Base-by-base conservation (phyloP, 2,888 invertebrate species). In the Agrilus biguttatus region DNA sequence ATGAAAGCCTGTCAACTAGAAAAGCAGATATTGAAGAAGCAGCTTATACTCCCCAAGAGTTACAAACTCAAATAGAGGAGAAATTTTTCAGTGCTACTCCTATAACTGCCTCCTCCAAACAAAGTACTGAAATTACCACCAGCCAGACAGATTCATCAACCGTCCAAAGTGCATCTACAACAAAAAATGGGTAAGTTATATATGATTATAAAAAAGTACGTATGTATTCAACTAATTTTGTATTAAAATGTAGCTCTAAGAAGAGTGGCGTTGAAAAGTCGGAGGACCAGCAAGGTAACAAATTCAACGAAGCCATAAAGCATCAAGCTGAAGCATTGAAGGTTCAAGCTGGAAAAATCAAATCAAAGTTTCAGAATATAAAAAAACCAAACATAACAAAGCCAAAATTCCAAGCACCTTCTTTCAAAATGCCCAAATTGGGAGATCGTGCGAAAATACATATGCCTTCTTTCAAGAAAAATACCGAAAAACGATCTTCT, bases 271-370 rank as follows among this genome's bases (percentile, higher is more conserved):
- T 45, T 41, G 39, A 44, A 35, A 45, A 48, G 40, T 39, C 17
- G 34, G 43, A 43, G 32, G 32, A 37, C 50, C 6, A 55, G 55
- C 46, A 43, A 47, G 19, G 41, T 35, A 45, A 42, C 28, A 39
- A 36, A 37, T 42, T 47, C 33, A 47, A 47, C 21, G 47, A 44
- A 32, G 74, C 53, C 69, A 28, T 28, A 28, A 66, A 12, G 57
- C 61, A 39, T 10, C 14, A 28, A 5, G 33, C 46, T 47, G 2
- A 40, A 40, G 14, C 79, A 51, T 54, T 85, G 39, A 77, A 76
- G 53, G 72, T 68, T 34, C 82, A 84, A 60, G 83, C 85, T 13
- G 81, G 77, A 23, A 82, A 80, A 63, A 61, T 88, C 23, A 79
- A 78, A 60, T 75, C 59, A 28, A 68, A 61, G 45, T 51, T 71